Conservation (phyloP, 1,140 invertebrate species). For the Vanessa atalanta region DNA sequence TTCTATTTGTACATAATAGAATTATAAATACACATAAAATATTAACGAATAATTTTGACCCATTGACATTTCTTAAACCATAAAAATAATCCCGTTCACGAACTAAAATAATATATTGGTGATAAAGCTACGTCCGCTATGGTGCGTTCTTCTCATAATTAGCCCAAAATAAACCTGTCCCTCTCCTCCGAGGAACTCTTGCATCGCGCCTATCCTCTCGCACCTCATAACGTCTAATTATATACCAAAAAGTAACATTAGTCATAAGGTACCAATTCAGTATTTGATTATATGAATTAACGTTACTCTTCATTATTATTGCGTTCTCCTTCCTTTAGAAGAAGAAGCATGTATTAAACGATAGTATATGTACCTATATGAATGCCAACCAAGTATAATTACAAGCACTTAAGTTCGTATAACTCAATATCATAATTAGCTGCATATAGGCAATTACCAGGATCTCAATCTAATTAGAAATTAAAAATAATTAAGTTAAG, state of each 20-base stretch:
- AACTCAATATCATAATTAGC: no score
- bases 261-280: conserved; percentile 16
- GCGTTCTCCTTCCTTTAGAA: no score
- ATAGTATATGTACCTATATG: no score
- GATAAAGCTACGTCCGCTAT: conserved; percentile 43
- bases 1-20: neutral
- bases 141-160: conserved; percentile 53
- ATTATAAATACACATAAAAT: neutral
- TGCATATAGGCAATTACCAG: no score
- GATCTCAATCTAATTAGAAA: no score
- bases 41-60: conserved; percentile 7
- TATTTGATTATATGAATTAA: neutral
- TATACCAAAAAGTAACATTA: conserved; percentile 32
- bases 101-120: conserved; percentile 36
- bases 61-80: conserved; percentile 15
- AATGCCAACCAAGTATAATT: no score
- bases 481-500: no score
- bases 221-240: conserved; percentile 49
- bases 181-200: conserved; percentile 43
- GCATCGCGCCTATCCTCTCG: conserved; percentile 50
- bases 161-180: conserved; percentile 60
- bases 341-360: no score
- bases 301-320: no score
- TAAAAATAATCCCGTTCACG: conserved; percentile 32
- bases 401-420: no score